phyloP scores from a whole-genome alignment of 2,888 invertebrate genomes.

The Merodon equestris region DNA sequence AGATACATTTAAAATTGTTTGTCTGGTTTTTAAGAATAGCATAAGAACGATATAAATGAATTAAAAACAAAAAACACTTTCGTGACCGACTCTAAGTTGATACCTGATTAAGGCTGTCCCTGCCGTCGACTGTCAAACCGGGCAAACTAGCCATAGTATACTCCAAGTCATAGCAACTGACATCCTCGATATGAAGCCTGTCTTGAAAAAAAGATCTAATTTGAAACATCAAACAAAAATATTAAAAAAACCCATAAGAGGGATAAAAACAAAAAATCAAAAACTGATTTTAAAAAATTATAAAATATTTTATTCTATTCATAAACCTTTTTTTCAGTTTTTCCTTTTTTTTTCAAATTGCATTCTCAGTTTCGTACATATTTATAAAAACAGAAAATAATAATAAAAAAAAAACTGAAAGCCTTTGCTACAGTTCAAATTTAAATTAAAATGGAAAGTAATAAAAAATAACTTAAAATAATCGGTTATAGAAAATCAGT shows the following conservation, averaged over 20 bases:
- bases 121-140: no score
- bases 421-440: conserved; percentile 38
- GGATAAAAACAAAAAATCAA: conserved; percentile 13
- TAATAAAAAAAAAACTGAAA: conserved; percentile 24
- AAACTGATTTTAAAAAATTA: conserved; percentile 39
- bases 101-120: no score
- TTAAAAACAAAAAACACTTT: no score
- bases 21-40: no score
- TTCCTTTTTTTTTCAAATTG: conserved; percentile 22
- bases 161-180: no score
- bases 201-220: not conserved
- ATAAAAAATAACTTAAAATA: conserved; percentile 8
- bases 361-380: conserved; percentile 37
- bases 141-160: no score
- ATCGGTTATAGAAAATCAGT: conserved; percentile 5
- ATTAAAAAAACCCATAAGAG: not conserved
- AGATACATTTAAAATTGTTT: no score
- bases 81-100: no score
- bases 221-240: not conserved
- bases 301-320: conserved; percentile 62
- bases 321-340: no score
- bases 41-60: no score
- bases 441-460: conserved; percentile 30
- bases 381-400: conserved; percentile 23
- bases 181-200: no score